Conservation (phyloP, 2,888 invertebrate genomes). For the Chloroclystis v-ata region DNA sequence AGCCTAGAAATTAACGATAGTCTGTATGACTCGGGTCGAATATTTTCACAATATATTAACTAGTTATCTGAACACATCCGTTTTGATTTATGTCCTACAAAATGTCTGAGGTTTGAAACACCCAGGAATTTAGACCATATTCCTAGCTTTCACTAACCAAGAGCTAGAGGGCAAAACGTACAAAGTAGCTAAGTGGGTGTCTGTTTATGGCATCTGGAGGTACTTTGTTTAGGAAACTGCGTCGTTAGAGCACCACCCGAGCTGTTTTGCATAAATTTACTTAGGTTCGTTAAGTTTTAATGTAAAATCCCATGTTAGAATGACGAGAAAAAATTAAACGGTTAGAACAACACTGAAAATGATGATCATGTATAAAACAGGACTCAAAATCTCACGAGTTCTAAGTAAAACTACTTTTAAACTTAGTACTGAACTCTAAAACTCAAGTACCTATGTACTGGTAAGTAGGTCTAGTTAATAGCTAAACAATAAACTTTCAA, state of each 20-base stretch:
- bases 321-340: too few relatives aligned
- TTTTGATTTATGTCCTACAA: slow-evolving; percentile 6
- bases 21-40: too few relatives aligned
- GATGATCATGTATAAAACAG: too few relatives aligned
- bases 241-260: too few relatives aligned
- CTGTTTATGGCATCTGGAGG: neutral
- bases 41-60: too few relatives aligned
- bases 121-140: slow-evolving; percentile 15
- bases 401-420: too few relatives aligned
- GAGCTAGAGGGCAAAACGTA: slow-evolving; percentile 16
- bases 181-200: neutral
- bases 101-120: slow-evolving; percentile 13
- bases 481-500: slow-evolving; percentile 37
- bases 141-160: slow-evolving; percentile 14
- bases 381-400: too few relatives aligned
- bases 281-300: too few relatives aligned
- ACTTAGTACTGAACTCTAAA: slow-evolving; percentile 1
- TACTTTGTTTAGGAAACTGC: neutral
- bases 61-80: neutral
- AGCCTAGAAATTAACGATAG: too few relatives aligned
- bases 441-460: neutral
- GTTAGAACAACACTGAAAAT: too few relatives aligned
- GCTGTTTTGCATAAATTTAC: too few relatives aligned
- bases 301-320: too few relatives aligned
- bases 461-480: slow-evolving; percentile 10